Evolutionary conservation across 53 echinoderm and acorn worm genomes (phyloP).

Genomic region (Paelopatides confundens): DNA sequence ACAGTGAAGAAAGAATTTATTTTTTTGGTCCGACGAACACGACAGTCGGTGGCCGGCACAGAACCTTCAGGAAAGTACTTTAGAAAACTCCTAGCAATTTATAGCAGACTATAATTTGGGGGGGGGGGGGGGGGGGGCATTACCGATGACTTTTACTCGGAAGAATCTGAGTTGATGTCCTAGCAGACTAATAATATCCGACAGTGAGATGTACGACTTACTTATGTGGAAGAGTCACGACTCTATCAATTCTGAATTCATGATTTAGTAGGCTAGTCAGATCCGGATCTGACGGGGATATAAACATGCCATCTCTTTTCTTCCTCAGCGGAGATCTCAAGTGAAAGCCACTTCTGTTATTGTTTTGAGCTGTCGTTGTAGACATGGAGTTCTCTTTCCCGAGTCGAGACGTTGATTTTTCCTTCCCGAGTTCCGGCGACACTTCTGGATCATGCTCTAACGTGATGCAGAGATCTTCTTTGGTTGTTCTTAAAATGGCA

Average conservation of each 20-base stretch:
- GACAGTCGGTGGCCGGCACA: no score
- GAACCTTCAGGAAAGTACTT: no score
- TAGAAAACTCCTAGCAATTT: no score
- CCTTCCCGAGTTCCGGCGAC: conserved; percentile 23
- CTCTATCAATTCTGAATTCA: conserved; percentile 3
- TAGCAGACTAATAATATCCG: background rate
- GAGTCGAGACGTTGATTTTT: background rate
- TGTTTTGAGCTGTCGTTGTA: background rate
- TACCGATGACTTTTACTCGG: no score
- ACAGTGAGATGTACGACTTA: background rate
- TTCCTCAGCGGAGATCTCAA: background rate
- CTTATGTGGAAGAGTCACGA: conserved; percentile 33
- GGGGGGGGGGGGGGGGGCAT: no score
- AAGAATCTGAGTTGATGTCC: no score
- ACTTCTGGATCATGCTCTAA: conserved; percentile 84
- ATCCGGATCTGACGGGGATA: conserved; percentile 27
- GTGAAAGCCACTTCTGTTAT: background rate
- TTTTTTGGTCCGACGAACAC: no score
- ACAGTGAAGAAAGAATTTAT: no score
- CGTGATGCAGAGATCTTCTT: conserved; percentile 77
- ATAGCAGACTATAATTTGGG: no score
- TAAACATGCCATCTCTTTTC: conserved; percentile 36
- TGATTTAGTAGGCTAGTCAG: background rate
- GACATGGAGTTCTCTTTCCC: background rate
- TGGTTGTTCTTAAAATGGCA: conserved; percentile 72